Evolutionary conservation across 1,140 invertebrate species (phyloP).

Genomic region (Ditylenchus dipsaci): DNA sequence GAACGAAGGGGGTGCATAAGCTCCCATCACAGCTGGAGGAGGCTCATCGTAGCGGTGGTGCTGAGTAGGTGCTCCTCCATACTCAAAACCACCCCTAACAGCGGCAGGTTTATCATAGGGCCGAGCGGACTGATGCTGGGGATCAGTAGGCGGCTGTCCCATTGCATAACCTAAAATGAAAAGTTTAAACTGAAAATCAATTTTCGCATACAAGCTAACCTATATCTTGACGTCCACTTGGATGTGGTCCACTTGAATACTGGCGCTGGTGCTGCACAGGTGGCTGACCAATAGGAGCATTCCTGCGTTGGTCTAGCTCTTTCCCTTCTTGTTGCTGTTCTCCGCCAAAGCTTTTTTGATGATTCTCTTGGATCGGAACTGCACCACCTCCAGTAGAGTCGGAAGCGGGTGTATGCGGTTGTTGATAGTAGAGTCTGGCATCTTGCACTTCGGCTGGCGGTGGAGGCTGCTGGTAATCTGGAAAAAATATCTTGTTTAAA

Average conservation of each 20-base stretch:
- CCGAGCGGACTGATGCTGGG: too few species aligned
- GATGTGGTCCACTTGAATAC: neutral
- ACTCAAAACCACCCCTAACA: neutral
- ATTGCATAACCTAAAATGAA: too few species aligned
- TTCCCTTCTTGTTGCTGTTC: neutral
- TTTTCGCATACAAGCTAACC: neutral
- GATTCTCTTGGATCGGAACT: neutral
- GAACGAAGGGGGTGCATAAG: too few species aligned
- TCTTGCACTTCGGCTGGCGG: neutral
- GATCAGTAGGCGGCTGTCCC: neutral
- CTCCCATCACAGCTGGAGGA: neutral
- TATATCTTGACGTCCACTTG: slow-evolving; percentile 1
- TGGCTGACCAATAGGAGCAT: too few species aligned
- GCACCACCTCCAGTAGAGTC: too few species aligned
- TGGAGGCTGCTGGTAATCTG: neutral
- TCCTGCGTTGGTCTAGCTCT: neutral
- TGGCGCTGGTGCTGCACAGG: too few species aligned
- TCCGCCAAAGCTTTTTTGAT: neutral
- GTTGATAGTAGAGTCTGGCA: neutral
- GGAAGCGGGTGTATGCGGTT: too few species aligned
- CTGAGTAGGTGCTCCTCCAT: neutral
- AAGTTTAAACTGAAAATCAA: neutral
- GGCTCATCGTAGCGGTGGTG: neutral
- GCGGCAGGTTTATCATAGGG: neutral
- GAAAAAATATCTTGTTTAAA: neutral